phyloP scores from a whole-genome alignment of 2,888 invertebrate genomes.

The Mythimna ferrago region DNA sequence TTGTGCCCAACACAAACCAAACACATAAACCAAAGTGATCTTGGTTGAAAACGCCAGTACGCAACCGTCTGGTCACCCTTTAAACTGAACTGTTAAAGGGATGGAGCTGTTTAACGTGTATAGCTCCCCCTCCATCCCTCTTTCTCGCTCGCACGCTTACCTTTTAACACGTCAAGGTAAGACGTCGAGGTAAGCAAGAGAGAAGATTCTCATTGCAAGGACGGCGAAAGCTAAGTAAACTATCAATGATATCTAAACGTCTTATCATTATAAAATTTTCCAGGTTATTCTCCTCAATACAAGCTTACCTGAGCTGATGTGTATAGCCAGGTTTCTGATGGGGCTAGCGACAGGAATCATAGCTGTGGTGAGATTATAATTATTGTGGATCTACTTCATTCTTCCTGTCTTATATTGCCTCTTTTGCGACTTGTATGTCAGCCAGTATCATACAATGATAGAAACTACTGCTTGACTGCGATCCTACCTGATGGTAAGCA shows the following conservation, averaged over 20 bases:
- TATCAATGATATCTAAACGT: background rate
- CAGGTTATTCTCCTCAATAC: conserved; percentile 87
- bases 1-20: too few relatives aligned
- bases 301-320: conserved; percentile 86
- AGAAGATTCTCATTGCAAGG: background rate
- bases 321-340: conserved; percentile 86
- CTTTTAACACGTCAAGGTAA: too few relatives aligned
- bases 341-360: conserved; percentile 90
- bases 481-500: too few relatives aligned
- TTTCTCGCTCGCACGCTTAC: too few relatives aligned
- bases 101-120: too few relatives aligned
- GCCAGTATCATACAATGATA: background rate
- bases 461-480: too few relatives aligned
- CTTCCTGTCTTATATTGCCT: background rate
- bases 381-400: background rate
- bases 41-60: too few relatives aligned
- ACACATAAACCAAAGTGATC: too few relatives aligned
- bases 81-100: too few relatives aligned
- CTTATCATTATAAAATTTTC: conserved; percentile 57
- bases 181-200: too few relatives aligned
- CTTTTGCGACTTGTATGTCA: background rate
- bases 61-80: too few relatives aligned
- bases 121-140: too few relatives aligned
- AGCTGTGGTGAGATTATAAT: conserved; percentile 82
- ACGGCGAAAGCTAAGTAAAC: background rate